Percentiles rank a stretch among this genome's conserved stretches.
Conservation (phyloP, 2,113 vertebrate genomes). For the Mormyrus iriodes region DNA sequence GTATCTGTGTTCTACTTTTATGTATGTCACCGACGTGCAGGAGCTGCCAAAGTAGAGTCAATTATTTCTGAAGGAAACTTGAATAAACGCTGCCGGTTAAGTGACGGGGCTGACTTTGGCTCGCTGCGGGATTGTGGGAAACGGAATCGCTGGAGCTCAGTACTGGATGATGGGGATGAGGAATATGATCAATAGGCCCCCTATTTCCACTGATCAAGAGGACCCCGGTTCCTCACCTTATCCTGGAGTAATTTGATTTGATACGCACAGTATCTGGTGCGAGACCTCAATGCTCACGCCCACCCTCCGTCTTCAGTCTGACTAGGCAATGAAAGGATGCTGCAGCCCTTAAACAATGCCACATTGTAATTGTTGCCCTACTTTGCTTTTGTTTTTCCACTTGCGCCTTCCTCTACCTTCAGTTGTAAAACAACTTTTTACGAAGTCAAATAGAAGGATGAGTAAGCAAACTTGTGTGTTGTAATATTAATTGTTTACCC, state of each 20-base stretch:
- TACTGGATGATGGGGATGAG: neutral
- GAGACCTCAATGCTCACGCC: neutral
- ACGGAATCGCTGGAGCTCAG: neutral
- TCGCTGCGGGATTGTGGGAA: constrained; percentile 8
- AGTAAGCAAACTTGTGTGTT: neutral
- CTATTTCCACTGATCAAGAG: neutral
- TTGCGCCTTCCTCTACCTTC: neutral
- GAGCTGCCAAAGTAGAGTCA: constrained; percentile 26
- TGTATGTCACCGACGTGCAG: constrained; percentile 6
- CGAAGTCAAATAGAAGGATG: constrained; percentile 6
- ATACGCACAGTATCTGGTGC: neutral
- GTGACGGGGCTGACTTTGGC: neutral
- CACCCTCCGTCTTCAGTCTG: neutral
- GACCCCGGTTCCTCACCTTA: constrained; percentile 1
- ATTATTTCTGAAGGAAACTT: constrained; percentile 27
- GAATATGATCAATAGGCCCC: constrained; percentile 7
- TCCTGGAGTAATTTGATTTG: constrained; percentile 2
- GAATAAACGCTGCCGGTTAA: neutral
- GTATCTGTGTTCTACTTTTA: constrained; percentile 22
- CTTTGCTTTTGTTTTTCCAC: constrained; percentile 19
- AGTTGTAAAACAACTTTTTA: neutral
- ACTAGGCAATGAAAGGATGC: neutral
- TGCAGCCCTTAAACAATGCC: neutral
- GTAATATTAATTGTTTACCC: neutral
- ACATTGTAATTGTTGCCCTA: constrained; percentile 18